Evolutionary conservation across 2,797 vertebrate species (phyloP).

Genomic region (Tinamus major): DNA sequence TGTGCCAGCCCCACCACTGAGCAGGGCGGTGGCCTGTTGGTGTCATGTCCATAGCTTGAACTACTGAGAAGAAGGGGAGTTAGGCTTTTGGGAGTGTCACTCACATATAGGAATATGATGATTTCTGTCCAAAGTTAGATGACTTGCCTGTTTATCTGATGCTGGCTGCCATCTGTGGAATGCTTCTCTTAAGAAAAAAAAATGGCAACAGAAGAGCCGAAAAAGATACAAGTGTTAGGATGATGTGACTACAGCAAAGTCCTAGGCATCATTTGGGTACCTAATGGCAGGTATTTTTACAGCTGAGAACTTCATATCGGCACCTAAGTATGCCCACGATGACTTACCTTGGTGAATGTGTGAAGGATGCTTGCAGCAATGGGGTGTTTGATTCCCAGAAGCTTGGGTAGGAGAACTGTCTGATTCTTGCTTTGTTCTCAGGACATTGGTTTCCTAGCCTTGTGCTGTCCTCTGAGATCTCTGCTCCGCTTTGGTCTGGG

Average conservation of each 20-base stretch:
- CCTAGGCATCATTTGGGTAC: fast-evolving
- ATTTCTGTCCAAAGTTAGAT: background rate
- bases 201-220: background rate
- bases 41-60: background rate
- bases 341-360: background rate
- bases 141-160: background rate
- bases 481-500: slow-evolving; percentile 37
- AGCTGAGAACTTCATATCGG: background rate
- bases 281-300: background rate
- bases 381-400: background rate
- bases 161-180: background rate
- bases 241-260: background rate
- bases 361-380: background rate
- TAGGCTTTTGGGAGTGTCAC: background rate
- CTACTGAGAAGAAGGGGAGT: background rate
- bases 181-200: background rate
- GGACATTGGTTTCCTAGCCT: background rate
- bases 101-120: background rate
- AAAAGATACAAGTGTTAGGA: background rate
- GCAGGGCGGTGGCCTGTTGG: background rate
- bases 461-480: slow-evolving; percentile 6
- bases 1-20: background rate
- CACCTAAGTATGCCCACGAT: fast-evolving
- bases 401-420: background rate
- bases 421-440: background rate